Evolutionary conservation across 2,797 vertebrate species (phyloP).

Genomic region (Nasua narica): DNA sequence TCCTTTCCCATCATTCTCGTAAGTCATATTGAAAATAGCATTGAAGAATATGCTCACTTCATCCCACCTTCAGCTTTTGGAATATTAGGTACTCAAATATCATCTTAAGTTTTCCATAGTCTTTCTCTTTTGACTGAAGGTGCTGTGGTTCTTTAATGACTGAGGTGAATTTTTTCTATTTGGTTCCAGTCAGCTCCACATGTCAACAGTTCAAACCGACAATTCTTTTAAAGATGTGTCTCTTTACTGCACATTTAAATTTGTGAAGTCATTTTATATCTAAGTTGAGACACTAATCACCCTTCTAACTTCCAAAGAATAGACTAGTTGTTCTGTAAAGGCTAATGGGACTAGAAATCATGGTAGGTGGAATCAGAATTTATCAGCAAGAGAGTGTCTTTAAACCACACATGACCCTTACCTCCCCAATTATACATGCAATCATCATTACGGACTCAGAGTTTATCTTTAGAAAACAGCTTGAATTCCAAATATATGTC

Average conservation of each 20-base stretch:
- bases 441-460: background rate
- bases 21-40: background rate
- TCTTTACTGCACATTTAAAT: background rate
- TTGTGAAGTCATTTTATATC: background rate
- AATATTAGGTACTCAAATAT: background rate
- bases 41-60: background rate
- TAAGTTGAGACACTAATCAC: background rate
- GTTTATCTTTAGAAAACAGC: background rate
- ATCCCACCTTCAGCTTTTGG: background rate
- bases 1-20: background rate
- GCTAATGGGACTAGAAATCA: rapidly evolving
- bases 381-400: background rate
- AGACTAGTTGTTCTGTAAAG: background rate
- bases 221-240: background rate
- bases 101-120: background rate
- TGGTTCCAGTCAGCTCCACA: background rate
- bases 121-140: background rate
- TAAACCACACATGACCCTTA: background rate
- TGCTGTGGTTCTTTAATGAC: background rate
- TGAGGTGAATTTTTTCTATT: background rate
- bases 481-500: background rate
- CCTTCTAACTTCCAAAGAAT: background rate
- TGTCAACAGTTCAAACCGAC: background rate
- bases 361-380: background rate
- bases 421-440: background rate